phyloP scores from a whole-genome alignment of 2,113 vertebrate species.

The Dasyornis broadbenti region DNA sequence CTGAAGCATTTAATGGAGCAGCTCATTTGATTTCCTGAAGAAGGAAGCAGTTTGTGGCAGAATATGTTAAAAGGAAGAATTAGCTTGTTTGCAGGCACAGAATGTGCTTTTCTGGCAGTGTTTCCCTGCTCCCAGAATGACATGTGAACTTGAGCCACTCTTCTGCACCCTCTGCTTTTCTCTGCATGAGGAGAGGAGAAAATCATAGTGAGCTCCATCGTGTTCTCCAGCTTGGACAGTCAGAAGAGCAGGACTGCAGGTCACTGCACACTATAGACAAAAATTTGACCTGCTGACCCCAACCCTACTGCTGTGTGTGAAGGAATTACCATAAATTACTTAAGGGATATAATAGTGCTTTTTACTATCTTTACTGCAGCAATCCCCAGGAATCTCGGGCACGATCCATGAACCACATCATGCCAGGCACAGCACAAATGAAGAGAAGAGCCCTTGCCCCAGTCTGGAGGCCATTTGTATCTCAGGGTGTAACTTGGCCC shows the following conservation, averaged over 20 bases:
- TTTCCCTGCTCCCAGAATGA: background rate
- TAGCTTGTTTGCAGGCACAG: background rate
- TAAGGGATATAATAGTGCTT: background rate
- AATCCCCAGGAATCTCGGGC: background rate
- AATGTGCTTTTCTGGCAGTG: background rate
- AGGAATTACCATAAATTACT: background rate
- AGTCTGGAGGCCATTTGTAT: background rate
- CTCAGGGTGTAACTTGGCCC: constrained; percentile 32
- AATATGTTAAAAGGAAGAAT: background rate
- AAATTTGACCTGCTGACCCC: background rate
- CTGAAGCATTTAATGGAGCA: background rate
- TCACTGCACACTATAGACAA: background rate
- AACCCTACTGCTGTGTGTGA: background rate
- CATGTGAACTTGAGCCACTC: background rate
- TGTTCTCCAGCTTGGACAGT: background rate
- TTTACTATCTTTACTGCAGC: background rate
- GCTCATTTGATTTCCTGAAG: background rate
- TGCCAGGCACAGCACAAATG: background rate
- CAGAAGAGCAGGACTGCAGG: background rate
- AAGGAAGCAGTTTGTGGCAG: background rate
- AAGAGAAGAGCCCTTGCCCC: background rate
- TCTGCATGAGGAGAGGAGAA: background rate
- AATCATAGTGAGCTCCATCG: background rate
- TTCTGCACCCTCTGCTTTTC: background rate
- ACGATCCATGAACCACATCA: background rate